A percentile compares a stretch with the other conserved stretches of the same genome.
These are phyloP conservation scores for Emydura subglobosa DNA, from an alignment of 2,113 vertebrate genomes.

Conservation along the genomic window DNA sequence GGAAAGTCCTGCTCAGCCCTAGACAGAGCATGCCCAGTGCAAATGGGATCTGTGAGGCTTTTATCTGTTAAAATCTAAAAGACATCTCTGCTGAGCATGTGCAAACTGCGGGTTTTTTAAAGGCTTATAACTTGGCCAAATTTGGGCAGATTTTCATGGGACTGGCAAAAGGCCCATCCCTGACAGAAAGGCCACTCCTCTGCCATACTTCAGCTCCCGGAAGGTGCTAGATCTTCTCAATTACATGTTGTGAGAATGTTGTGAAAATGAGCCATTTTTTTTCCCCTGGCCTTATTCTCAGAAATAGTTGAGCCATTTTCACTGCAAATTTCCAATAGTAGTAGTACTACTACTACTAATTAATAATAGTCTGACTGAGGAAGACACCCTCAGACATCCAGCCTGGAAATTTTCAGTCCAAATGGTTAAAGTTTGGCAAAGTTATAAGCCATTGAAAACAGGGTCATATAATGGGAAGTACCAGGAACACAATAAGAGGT, in stretches of 20 bases:
- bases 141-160: not conserved
- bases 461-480: not conserved
- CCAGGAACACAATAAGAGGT: not conserved
- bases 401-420: not conserved
- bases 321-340: not conserved
- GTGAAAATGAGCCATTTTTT: not conserved
- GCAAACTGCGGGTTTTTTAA: not conserved
- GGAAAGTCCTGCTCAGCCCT: slow-evolving; percentile 3
- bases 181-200: not conserved
- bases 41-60: not conserved
- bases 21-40: not conserved
- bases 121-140: not conserved
- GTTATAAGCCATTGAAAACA: not conserved
- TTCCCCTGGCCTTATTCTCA: not conserved
- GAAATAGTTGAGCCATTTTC: not conserved
- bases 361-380: not conserved
- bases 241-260: not conserved
- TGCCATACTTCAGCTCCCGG: not conserved
- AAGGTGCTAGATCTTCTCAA: not conserved
- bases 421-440: not conserved
- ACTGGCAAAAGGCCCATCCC: not conserved
- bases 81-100: not conserved
- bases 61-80: not conserved
- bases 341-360: not conserved
- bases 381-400: not conserved